These are phyloP conservation scores for Morpho helenor DNA, from an alignment of 2,888 invertebrate species.

Conservation along the genomic window DNA sequence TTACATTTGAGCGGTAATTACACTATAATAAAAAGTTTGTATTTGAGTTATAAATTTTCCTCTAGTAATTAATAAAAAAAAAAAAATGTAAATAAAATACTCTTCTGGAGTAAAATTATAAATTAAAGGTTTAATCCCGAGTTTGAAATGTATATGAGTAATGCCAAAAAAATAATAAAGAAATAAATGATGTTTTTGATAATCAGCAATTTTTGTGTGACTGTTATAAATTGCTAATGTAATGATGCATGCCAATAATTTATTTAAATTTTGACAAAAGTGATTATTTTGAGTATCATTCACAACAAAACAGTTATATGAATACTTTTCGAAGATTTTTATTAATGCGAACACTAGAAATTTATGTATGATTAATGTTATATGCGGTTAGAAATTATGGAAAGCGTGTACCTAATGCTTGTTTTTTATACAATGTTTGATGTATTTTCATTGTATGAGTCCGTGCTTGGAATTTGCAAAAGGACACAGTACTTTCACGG, in stretches of 20 bases:
- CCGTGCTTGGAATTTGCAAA: constrained; percentile 27
- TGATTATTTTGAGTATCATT: not conserved
- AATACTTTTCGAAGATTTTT: not conserved
- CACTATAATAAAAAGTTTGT: too few relatives aligned
- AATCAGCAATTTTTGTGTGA: not conserved
- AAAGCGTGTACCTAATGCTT: constrained; percentile 14
- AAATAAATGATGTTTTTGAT: not conserved
- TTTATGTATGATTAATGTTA: constrained; percentile 10
- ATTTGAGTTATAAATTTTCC: too few relatives aligned
- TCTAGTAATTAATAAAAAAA: too few relatives aligned
- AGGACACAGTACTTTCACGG: constrained; percentile 27
- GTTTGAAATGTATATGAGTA: too few relatives aligned
- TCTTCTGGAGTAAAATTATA: too few relatives aligned
- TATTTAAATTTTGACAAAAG: not conserved
- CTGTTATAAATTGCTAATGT: not conserved
- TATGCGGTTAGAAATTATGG: constrained; percentile 15
- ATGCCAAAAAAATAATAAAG: too few relatives aligned
- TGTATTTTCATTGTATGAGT: constrained; percentile 26
- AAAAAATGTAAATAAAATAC: too few relatives aligned
- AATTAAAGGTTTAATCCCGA: too few relatives aligned
- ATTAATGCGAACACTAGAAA: constrained; percentile 5
- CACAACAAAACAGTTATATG: constrained; percentile 5
- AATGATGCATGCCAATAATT: not conserved
- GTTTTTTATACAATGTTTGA: constrained; percentile 27
- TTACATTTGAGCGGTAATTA: too few relatives aligned